phyloP scores from a whole-genome alignment of 2,888 invertebrate genomes.

The Trissolcus brochymenae region DNA sequence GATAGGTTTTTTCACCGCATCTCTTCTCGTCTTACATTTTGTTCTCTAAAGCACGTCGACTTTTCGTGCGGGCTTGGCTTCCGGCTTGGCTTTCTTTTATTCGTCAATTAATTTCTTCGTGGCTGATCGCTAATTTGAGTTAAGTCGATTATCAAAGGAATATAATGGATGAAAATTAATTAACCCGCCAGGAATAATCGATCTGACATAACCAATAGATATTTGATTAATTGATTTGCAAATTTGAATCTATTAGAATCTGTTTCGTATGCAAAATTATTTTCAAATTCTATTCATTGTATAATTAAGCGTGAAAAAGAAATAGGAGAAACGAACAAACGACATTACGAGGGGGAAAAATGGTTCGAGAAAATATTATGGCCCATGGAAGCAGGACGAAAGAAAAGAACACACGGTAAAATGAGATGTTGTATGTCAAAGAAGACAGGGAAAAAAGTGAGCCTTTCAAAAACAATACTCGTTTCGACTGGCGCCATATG shows the following conservation, averaged over 20 bases:
- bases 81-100: constrained; percentile 15
- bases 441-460: constrained; percentile 14
- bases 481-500: constrained; percentile 60
- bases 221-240: constrained; percentile 4
- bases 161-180: background rate
- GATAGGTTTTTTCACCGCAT: constrained; percentile 23
- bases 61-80: constrained; percentile 8
- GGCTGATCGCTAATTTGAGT: constrained; percentile 18
- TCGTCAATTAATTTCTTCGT: constrained; percentile 28
- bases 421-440: constrained; percentile 37
- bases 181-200: constrained; percentile 3
- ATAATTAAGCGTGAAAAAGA: background rate
- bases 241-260: background rate
- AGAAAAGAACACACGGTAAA: constrained; percentile 18
- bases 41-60: constrained; percentile 20
- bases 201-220: background rate
- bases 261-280: background rate
- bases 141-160: constrained; percentile 15
- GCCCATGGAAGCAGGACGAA: constrained; percentile 5
- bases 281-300: background rate
- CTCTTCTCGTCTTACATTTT: constrained; percentile 43
- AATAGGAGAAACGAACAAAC: background rate
- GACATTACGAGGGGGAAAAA: constrained; percentile 5
- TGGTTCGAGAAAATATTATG: constrained; percentile 22
- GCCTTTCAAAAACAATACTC: constrained; percentile 54